Percentiles rank a stretch among this genome's conserved stretches.
phyloP scores from a whole-genome alignment of 2,888 invertebrate genomes.

The Exocentrus adspersus region DNA sequence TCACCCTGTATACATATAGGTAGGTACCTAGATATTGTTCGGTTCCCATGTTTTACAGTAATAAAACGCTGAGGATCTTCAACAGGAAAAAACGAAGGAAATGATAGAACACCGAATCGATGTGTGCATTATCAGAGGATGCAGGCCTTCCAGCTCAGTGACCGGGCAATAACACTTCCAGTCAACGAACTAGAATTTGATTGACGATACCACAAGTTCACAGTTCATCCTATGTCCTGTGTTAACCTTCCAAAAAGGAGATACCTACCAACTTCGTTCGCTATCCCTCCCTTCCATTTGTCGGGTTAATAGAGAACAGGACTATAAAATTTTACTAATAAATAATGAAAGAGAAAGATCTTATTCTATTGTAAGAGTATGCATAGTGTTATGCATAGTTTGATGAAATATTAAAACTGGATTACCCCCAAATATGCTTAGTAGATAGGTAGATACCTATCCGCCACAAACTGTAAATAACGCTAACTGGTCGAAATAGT shows the following conservation, averaged over 20 bases:
- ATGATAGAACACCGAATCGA: slow-evolving; percentile 49
- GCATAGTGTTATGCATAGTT: too few relatives aligned
- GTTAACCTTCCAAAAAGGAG: slow-evolving; percentile 23
- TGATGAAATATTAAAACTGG: too few relatives aligned
- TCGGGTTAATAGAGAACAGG: not conserved
- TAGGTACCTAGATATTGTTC: not conserved
- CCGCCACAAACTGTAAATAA: too few relatives aligned
- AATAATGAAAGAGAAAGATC: too few relatives aligned
- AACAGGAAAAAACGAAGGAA: slow-evolving; percentile 26
- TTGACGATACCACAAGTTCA: slow-evolving; percentile 52
- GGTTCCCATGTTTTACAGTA: not conserved
- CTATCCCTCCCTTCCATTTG: slow-evolving; percentile 4
- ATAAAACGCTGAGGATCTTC: slow-evolving; percentile 9
- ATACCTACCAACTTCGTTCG: slow-evolving; percentile 2
- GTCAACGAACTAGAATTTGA: slow-evolving; percentile 55
- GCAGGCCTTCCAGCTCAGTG: slow-evolving; percentile 60
- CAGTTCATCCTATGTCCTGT: slow-evolving; percentile 38
- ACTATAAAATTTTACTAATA: not conserved
- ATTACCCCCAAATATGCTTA: too few relatives aligned
- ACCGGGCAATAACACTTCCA: slow-evolving; percentile 50
- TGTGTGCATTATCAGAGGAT: slow-evolving; percentile 58
- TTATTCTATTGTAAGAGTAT: too few relatives aligned
- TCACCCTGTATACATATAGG: too few relatives aligned
- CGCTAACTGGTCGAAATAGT: too few relatives aligned
- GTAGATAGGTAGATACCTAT: too few relatives aligned